These are phyloP conservation scores for Cryptoblepharus egeriae DNA, from an alignment of 2,797 vertebrate species.

Conservation along the genomic window DNA sequence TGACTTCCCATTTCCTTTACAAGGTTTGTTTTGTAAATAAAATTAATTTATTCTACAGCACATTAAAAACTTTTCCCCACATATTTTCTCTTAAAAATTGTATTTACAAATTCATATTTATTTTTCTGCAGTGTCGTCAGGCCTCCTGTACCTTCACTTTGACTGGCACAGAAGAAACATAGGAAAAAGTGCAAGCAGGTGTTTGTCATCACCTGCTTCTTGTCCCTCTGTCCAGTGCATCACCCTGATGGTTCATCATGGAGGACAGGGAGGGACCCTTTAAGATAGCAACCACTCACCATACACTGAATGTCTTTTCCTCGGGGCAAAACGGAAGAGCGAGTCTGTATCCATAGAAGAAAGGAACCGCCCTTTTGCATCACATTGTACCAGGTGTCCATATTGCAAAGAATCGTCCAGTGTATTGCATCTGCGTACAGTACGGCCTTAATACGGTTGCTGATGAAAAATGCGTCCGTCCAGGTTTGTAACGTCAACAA, in stretches of 20 bases:
- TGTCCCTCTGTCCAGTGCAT: neutral
- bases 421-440: neutral
- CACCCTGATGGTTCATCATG: neutral
- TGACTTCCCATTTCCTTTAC: slow-evolving; percentile 50
- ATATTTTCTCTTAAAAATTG: slow-evolving; percentile 47
- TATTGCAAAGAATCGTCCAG: neutral
- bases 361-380: neutral
- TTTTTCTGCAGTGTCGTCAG: slow-evolving; percentile 46
- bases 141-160: neutral
- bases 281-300: fast-evolving
- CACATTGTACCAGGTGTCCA: neutral
- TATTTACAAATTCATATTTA: slow-evolving; percentile 73
- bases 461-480: too few species aligned
- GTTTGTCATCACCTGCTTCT: slow-evolving; percentile 29
- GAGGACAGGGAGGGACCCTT: neutral
- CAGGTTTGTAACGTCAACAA: neutral
- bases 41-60: slow-evolving; percentile 74
- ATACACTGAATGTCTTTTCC: neutral
- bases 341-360: neutral
- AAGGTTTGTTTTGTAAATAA: slow-evolving; percentile 67
- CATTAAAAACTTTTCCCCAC: slow-evolving; percentile 68
- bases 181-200: neutral
- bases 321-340: neutral
- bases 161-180: slow-evolving; percentile 20
- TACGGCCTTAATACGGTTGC: neutral